Conservation (phyloP, 2,888 invertebrate genomes). For the Mellilla xanthometata region DNA sequence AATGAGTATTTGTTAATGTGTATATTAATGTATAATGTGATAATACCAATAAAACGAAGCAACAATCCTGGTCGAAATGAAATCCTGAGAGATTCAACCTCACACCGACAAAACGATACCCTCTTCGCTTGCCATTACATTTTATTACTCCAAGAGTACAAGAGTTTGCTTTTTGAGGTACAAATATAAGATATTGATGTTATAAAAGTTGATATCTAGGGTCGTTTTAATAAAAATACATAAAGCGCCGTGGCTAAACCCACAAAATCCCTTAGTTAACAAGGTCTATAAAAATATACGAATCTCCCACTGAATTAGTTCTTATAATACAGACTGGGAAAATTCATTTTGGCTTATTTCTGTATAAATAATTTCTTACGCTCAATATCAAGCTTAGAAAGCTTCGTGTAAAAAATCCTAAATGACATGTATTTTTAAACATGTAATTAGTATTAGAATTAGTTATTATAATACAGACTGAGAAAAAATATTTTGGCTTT, state of each 20-base stretch:
- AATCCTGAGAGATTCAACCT: slow-evolving; percentile 55
- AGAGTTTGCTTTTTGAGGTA: slow-evolving; percentile 67
- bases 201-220: slow-evolving; percentile 55
- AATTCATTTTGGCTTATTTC: too few species aligned
- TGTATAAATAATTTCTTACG: too few species aligned
- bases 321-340: too few species aligned
- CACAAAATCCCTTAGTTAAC: slow-evolving; percentile 38
- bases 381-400: too few species aligned
- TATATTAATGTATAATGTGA: too few species aligned
- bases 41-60: slow-evolving; percentile 53
- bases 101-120: slow-evolving; percentile 57
- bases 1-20: too few species aligned
- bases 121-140: slow-evolving; percentile 57
- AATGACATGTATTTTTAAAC: too few species aligned
- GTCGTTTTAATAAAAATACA: slow-evolving; percentile 47
- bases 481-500: too few species aligned
- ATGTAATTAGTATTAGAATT: too few species aligned
- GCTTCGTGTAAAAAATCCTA: too few species aligned
- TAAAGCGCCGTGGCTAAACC: slow-evolving; percentile 39
- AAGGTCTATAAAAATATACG: slow-evolving; percentile 39
- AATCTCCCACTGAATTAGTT: slow-evolving; percentile 10
- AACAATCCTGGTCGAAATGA: slow-evolving; percentile 58
- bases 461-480: too few species aligned
- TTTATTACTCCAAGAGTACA: slow-evolving; percentile 70
- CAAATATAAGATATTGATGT: slow-evolving; percentile 57